Evolutionary conservation across 1,140 invertebrate genomes (phyloP), one percentile per base, ranked within the genome.

Genomic region (Calliopsis andreniformis): DNA sequence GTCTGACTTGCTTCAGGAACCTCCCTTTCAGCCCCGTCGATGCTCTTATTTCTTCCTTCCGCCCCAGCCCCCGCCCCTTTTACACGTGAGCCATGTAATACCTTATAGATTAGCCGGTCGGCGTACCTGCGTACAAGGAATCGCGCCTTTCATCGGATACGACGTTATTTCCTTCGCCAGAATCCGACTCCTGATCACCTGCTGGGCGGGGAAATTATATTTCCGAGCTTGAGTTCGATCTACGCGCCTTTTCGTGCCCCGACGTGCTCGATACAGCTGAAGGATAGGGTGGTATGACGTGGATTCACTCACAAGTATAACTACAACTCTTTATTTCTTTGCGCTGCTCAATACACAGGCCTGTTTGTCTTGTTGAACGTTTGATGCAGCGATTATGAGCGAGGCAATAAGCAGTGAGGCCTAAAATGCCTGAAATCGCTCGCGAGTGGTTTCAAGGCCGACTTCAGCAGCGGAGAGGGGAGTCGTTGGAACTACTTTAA

Each of bases 111-210:
- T 58, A 77, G 59, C 66, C 42, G 59, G 18, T 43, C 32, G 2
- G 28, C 12, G 43, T 69, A 49, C 16, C 49, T 47, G 30, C 47
- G 42, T 66, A 66, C 42, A 55, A 61, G 61, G 45, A 80, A 78
- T 80, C 64, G 72, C 78, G 64, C 49, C 66, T 78, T 82, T 80
- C 66, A 66, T 16, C 56, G 45, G 35, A 68, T 78, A 69, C 49
- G 35, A 43, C 62, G 59, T 39, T 43, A n/a, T n/a, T 23, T 35
- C 47, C 66, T 51, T 53, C 23, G 30, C 49, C 42, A 42, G 39
- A 16, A 42, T 63, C 28, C 25, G 30, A 63, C 64, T 69, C 28
- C 49, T 32, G 43, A 76, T 76, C 39, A 59, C 47, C 42, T n/a
- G 23, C 25, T 35, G 18, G 42, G 53, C 62, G 30, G 45, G 53